These are phyloP conservation scores for Pseudomugil tenellus DNA, from an alignment of 2,797 vertebrate species.

Conservation along the genomic window DNA sequence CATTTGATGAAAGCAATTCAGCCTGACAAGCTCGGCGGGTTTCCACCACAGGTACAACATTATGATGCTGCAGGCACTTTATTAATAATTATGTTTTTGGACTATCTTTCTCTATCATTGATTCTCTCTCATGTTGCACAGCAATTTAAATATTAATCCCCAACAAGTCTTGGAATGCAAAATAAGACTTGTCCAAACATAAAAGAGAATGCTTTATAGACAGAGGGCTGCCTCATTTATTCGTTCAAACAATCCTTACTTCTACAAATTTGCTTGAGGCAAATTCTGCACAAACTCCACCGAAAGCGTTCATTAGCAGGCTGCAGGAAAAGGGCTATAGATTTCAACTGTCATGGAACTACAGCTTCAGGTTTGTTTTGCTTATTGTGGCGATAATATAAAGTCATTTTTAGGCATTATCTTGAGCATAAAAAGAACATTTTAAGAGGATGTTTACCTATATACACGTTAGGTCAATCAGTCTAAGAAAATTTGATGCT, in stretches of 20 bases:
- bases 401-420: background rate
- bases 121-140: conserved; percentile 33
- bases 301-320: background rate
- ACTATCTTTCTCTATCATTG: conserved; percentile 16
- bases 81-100: conserved; percentile 31
- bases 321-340: accelerated
- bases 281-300: conserved; percentile 2
- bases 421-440: background rate
- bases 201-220: conserved; percentile 29
- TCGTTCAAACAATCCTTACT: conserved; percentile 42
- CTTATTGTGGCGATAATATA: background rate
- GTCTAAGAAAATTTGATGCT: too few species aligned
- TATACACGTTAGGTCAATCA: background rate
- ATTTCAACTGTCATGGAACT: background rate
- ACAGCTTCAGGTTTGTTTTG: background rate
- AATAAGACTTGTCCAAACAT: conserved; percentile 43
- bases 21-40: background rate
- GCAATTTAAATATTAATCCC: conserved; percentile 33
- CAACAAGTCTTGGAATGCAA: conserved; percentile 21
- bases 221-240: conserved; percentile 38
- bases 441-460: background rate
- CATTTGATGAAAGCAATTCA: conserved; percentile 3
- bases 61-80: conserved; percentile 32
- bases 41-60: background rate
- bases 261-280: conserved; percentile 49